phyloP scores from a whole-genome alignment of 2,113 vertebrate species.

The Otolemur garnettii region DNA sequence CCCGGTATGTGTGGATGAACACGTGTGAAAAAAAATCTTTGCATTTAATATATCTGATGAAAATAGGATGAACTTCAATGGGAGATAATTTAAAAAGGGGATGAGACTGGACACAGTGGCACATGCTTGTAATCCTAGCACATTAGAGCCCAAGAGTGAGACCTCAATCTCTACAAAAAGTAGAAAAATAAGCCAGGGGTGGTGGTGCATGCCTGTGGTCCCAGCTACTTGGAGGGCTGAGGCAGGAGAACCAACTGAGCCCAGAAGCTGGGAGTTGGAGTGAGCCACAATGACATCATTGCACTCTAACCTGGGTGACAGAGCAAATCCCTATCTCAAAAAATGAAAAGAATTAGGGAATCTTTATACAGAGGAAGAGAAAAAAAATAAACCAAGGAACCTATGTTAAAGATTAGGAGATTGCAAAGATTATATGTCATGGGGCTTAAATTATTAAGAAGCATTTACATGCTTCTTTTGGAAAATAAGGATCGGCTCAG shows the following conservation, averaged over 20 bases:
- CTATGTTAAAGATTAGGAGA: slow-evolving; percentile 32
- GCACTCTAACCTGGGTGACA: too few species aligned
- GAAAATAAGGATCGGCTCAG: slow-evolving; percentile 56
- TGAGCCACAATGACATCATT: too few species aligned
- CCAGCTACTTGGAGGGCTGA: too few species aligned
- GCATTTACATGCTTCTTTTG: slow-evolving; percentile 26
- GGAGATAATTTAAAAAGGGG: background rate
- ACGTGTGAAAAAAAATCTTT: slow-evolving; percentile 28
- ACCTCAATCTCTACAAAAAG: too few species aligned
- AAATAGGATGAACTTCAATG: background rate
- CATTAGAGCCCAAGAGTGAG: too few species aligned
- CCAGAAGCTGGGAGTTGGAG: too few species aligned
- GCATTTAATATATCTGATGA: background rate
- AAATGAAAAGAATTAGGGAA: background rate
- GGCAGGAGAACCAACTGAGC: too few species aligned
- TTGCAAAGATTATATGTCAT: background rate
- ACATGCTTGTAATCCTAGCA: too few species aligned
- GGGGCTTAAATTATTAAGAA: background rate
- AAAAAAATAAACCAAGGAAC: background rate
- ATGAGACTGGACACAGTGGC: background rate
- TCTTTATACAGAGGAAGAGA: background rate
- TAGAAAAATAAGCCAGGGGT: too few species aligned
- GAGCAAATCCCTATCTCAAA: too few species aligned
- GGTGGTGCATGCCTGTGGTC: too few species aligned
- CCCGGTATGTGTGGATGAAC: background rate